phyloP scores from a whole-genome alignment of 2,113 vertebrate genomes.

The Proterorhinus semilunaris region DNA sequence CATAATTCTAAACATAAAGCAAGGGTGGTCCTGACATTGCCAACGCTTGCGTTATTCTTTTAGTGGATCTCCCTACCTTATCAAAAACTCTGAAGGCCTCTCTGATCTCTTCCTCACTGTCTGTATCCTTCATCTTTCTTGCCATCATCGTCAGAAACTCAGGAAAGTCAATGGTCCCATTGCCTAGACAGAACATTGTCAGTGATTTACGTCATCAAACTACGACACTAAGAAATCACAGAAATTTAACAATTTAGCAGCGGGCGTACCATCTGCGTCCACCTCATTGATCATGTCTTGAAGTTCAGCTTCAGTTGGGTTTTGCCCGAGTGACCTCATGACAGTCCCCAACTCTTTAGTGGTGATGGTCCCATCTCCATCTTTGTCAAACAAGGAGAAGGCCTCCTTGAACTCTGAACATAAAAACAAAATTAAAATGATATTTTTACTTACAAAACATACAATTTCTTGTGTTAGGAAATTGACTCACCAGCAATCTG shows the following conservation, averaged over 20 bases:
- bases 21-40: too few species aligned
- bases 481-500: conserved; percentile 91
- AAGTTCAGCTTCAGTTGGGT: conserved; percentile 94
- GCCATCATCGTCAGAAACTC: conserved; percentile 99
- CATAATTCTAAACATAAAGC: too few species aligned
- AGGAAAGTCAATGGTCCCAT: conserved; percentile 97
- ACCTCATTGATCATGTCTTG: conserved; percentile 99
- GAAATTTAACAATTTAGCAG: background rate
- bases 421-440: background rate
- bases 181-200: conserved; percentile 74
- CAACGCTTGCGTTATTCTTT: too few species aligned
- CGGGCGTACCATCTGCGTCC: conserved; percentile 87
- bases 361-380: conserved; percentile 97
- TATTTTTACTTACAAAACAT: background rate
- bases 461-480: background rate
- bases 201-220: too few species aligned
- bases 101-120: conserved; percentile 96
- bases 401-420: conserved; percentile 96
- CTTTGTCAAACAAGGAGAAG: conserved; percentile 98
- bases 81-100: conserved; percentile 99
- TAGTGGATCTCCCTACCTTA: conserved; percentile 77
- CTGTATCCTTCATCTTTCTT: conserved; percentile 99
- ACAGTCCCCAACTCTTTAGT: conserved; percentile 98
- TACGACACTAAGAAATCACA: background rate
- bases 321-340: conserved; percentile 97